Conservation (phyloP, 2,797 vertebrate genomes). For the Sebastes trivittatus region DNA sequence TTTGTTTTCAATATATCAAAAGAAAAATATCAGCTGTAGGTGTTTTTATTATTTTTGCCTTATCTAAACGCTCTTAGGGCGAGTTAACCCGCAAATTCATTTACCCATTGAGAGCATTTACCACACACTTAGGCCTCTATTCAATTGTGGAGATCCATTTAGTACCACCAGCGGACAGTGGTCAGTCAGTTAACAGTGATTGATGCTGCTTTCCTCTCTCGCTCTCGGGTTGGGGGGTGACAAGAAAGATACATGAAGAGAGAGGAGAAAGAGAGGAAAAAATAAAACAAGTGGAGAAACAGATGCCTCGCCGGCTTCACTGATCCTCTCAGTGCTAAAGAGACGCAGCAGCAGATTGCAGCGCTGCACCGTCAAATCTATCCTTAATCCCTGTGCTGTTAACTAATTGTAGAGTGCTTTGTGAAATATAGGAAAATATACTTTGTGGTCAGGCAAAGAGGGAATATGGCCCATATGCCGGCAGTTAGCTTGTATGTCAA, state of each 20-base stretch:
- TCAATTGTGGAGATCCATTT: slow-evolving; percentile 83
- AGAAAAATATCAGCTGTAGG: slow-evolving; percentile 68
- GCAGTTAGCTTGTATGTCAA: slow-evolving; percentile 35
- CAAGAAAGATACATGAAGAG: slow-evolving; percentile 75
- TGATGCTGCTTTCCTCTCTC: slow-evolving; percentile 76
- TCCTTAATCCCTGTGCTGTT: slow-evolving; percentile 79
- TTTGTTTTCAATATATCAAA: slow-evolving; percentile 67
- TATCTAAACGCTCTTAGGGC: slow-evolving; percentile 76
- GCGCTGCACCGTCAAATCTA: slow-evolving; percentile 74
- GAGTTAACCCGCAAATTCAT: slow-evolving; percentile 82
- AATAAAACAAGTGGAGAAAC: slow-evolving; percentile 66
- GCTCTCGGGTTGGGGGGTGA: slow-evolving; percentile 63
- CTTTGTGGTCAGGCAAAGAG: slow-evolving; percentile 54
- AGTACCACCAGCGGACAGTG: slow-evolving; percentile 79
- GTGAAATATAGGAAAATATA: slow-evolving; percentile 73
- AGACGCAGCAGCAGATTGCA: slow-evolving; percentile 76
- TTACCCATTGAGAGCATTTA: slow-evolving; percentile 82
- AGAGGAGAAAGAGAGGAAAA: slow-evolving; percentile 44
- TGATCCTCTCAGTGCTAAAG: slow-evolving; percentile 77
- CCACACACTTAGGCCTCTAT: slow-evolving; percentile 84
- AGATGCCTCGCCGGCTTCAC: slow-evolving; percentile 61
- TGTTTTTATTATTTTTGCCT: slow-evolving; percentile 79
- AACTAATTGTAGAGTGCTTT: slow-evolving; percentile 79
- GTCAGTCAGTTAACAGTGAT: slow-evolving; percentile 82
- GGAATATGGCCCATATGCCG: slow-evolving; percentile 47